A percentile compares a stretch with the other conserved stretches of the same genome.
Evolutionary conservation across 2,888 invertebrate genomes (phyloP).

Genomic region (Agriopis marginaria): DNA sequence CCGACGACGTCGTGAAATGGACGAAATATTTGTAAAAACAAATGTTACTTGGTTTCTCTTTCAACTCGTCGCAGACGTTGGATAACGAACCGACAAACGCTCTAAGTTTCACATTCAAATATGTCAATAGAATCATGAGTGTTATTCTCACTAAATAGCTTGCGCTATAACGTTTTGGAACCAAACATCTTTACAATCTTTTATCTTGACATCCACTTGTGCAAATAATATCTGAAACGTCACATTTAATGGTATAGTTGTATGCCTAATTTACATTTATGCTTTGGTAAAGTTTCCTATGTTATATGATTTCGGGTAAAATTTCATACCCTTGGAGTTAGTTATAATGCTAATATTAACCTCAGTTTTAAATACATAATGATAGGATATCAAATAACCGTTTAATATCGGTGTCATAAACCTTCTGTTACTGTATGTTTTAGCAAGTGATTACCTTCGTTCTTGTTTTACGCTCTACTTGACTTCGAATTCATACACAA

Average conservation of each 20-base stretch:
- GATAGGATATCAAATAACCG: slow-evolving; percentile 27
- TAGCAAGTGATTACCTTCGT: slow-evolving; percentile 27
- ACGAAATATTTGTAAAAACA: slow-evolving; percentile 78
- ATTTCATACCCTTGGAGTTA: slow-evolving; percentile 32
- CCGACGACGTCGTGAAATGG: slow-evolving; percentile 60
- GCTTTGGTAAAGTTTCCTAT: slow-evolving; percentile 24
- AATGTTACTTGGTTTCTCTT: slow-evolving; percentile 74
- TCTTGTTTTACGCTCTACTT: slow-evolving; percentile 40
- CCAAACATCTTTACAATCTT: slow-evolving; percentile 27
- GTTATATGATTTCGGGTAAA: slow-evolving; percentile 37
- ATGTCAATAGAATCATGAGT: slow-evolving; percentile 14
- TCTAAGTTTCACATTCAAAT: slow-evolving; percentile 29
- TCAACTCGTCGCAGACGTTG: slow-evolving; percentile 58
- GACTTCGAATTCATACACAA: slow-evolving; percentile 27
- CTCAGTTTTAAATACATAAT: slow-evolving; percentile 21
- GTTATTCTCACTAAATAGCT: slow-evolving; percentile 5
- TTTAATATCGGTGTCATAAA: slow-evolving; percentile 26
- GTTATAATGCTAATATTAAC: slow-evolving; percentile 22
- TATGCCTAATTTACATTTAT: slow-evolving; percentile 51
- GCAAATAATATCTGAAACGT: slow-evolving; percentile 46
- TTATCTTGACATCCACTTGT: slow-evolving; percentile 47
- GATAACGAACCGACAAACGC: slow-evolving; percentile 50
- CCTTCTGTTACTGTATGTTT: slow-evolving; percentile 32
- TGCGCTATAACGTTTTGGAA: slow-evolving; percentile 2
- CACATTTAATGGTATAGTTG: slow-evolving; percentile 48